Percentiles rank a stretch among this genome's conserved stretches.
These are phyloP conservation scores for Cylloceria caligata DNA, from an alignment of 2,888 invertebrate genomes.

Conservation along the genomic window DNA sequence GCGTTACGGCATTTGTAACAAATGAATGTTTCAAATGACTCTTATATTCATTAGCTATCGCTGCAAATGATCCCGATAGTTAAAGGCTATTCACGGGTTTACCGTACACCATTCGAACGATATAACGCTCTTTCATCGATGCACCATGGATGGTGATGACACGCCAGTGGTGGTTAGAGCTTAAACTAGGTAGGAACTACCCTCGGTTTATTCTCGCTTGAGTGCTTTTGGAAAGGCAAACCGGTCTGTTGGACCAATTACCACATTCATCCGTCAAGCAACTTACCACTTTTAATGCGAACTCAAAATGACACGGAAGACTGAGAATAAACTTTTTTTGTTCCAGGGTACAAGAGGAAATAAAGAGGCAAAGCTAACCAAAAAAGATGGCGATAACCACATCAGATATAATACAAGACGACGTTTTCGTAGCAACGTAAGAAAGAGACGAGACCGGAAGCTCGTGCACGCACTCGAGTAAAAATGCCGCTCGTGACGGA, in stretches of 20 bases:
- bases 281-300: neutral
- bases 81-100: neutral
- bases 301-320: neutral
- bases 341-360: neutral
- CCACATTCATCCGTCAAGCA: conserved; percentile 17
- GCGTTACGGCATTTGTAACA: neutral
- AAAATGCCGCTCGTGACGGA: conserved; percentile 74
- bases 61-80: neutral
- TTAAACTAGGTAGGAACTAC: neutral
- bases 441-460: neutral
- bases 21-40: neutral
- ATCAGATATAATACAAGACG: conserved; percentile 11
- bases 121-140: neutral
- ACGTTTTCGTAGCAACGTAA: neutral
- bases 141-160: conserved; percentile 4
- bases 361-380: conserved; percentile 1
- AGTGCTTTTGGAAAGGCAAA: neutral
- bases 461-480: conserved; percentile 54
- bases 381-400: conserved; percentile 37
- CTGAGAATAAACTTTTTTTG: neutral
- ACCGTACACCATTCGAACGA: neutral
- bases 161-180: neutral
- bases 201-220: neutral
- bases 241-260: neutral
- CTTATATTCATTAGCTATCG: neutral